phyloP scores from a whole-genome alignment of 2,888 invertebrate species.

The Seira ritae region DNA sequence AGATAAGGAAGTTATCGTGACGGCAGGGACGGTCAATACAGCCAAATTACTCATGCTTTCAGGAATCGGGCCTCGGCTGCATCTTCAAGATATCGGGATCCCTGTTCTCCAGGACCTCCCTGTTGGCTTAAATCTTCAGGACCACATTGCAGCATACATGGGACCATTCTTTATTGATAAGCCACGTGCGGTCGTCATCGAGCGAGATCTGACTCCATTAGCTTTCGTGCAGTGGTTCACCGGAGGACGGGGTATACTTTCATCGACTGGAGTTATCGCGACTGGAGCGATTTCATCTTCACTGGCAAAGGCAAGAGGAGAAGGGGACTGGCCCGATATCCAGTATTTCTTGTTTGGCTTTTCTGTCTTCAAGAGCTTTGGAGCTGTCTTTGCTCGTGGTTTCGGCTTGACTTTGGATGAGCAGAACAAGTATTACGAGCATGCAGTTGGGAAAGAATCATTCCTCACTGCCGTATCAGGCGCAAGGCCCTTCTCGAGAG shows the following conservation, averaged over 20 bases:
- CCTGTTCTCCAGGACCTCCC: conserved; percentile 51
- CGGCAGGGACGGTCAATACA: conserved; percentile 59
- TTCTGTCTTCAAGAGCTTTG: not conserved
- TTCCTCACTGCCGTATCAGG: conserved; percentile 54
- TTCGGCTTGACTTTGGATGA: conserved; percentile 48
- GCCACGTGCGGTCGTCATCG: conserved; percentile 44
- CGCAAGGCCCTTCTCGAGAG: conserved; percentile 52
- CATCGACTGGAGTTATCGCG: conserved; percentile 59
- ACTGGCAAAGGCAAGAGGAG: conserved; percentile 56
- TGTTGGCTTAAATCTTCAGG: conserved; percentile 59
- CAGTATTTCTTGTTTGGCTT: conserved; percentile 30
- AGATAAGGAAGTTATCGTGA: conserved; percentile 58
- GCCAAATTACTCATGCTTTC: conserved; percentile 55
- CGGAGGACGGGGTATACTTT: conserved; percentile 54
- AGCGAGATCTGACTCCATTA: conserved; percentile 46
- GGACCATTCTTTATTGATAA: conserved; percentile 51
- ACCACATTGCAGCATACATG: conserved; percentile 47
- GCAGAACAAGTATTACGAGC: conserved; percentile 48
- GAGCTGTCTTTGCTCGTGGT: not conserved
- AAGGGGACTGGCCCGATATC: conserved; percentile 64
- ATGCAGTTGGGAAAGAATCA: conserved; percentile 51
- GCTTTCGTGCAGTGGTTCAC: conserved; percentile 35
- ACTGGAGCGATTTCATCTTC: conserved; percentile 48
- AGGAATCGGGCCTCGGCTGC: conserved; percentile 58
- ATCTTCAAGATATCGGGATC: conserved; percentile 51